These are phyloP conservation scores for Columbina picui DNA, from an alignment of 2,113 vertebrate genomes.

Conservation along the genomic window DNA sequence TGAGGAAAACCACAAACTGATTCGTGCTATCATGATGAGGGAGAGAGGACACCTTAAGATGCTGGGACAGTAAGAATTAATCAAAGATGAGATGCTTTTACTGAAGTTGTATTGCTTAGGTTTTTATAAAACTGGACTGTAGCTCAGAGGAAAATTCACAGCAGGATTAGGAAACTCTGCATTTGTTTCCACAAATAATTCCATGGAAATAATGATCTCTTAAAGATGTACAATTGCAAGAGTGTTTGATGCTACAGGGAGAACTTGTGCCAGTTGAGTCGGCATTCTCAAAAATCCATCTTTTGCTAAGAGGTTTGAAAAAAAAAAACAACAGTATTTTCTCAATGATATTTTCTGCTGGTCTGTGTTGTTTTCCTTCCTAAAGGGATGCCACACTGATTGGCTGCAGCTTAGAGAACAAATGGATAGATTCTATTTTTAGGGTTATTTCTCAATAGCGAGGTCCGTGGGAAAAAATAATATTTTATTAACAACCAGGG, in stretches of 20 bases:
- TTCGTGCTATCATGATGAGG: rapidly evolving
- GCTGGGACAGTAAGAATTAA: neutral
- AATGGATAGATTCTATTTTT: neutral
- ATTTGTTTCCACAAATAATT: neutral
- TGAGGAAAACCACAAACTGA: neutral
- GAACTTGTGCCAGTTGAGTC: neutral
- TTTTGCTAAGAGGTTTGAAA: neutral
- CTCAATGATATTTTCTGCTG: neutral
- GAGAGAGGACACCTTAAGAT: neutral
- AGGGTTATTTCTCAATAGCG: neutral
- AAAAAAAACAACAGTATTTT: neutral
- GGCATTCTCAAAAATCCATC: neutral
- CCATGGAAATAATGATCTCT: neutral
- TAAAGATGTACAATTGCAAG: neutral
- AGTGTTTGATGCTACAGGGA: neutral
- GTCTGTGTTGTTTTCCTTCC: neutral
- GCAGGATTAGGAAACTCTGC: neutral
- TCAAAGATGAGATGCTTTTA: neutral
- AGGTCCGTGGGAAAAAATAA: neutral
- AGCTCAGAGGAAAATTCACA: neutral
- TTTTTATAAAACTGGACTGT: neutral
- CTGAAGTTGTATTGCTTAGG: neutral
- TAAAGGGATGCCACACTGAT: neutral
- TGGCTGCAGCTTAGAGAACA: neutral
- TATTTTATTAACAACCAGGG: neutral